phyloP scores from a whole-genome alignment of 1,140 invertebrate species.

The Asobara japonica region DNA sequence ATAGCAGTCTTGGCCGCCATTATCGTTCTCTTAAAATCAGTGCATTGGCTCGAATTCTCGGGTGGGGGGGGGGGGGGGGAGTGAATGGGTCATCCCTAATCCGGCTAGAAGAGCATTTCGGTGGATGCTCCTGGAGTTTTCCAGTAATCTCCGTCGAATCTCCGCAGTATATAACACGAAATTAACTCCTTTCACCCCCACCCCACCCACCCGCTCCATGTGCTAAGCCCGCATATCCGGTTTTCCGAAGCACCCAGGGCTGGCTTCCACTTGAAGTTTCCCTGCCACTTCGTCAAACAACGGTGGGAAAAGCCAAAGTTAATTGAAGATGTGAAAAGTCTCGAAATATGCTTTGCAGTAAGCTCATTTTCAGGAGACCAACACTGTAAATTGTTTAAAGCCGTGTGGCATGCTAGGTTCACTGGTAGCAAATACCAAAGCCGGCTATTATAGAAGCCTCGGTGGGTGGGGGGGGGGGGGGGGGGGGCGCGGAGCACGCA shows the following conservation, averaged over 20 bases:
- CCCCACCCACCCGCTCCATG: not conserved
- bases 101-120: constrained; percentile 25
- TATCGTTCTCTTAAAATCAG: constrained; percentile 18
- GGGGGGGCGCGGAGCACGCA: too few species aligned
- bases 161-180: constrained; percentile 36
- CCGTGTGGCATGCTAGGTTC: too few species aligned
- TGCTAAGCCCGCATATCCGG: not conserved
- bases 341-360: too few species aligned
- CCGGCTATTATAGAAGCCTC: too few species aligned
- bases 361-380: too few species aligned
- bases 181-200: constrained; percentile 35
- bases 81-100: constrained; percentile 30
- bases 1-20: not conserved
- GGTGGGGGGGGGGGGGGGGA: not conserved
- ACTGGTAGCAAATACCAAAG: too few species aligned
- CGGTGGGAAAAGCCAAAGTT: too few species aligned
- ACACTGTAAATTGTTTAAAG: too few species aligned
- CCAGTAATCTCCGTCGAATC: constrained; percentile 37
- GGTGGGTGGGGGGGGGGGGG: too few species aligned
- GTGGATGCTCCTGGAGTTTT: constrained; percentile 30
- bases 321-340: too few species aligned
- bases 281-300: not conserved
- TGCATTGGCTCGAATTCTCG: not conserved
- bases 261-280: not conserved
- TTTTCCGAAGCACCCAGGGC: constrained; percentile 6